phyloP scores from a whole-genome alignment of 1,140 invertebrate species.

The Drosophila ogumai region DNA sequence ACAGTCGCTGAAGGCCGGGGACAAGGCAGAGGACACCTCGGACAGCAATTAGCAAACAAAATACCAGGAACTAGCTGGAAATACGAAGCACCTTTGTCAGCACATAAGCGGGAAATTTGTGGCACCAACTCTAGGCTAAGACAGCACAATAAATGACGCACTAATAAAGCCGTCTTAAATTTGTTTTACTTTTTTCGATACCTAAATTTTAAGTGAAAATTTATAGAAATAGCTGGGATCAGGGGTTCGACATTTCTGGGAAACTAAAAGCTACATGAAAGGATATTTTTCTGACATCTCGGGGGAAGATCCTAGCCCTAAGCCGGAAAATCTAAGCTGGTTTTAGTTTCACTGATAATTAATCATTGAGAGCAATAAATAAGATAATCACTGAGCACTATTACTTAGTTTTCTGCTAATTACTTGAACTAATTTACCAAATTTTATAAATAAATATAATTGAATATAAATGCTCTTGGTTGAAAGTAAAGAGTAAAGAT shows the following conservation, averaged over 20 bases:
- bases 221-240: no score
- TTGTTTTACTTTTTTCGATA: background rate
- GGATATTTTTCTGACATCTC: constrained; percentile 3
- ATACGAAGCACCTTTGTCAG: background rate
- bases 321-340: background rate
- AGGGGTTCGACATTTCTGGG: no score
- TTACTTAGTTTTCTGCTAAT: no score
- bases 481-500: background rate
- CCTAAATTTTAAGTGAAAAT: background rate
- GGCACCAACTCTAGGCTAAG: constrained; percentile 4
- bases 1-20: background rate
- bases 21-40: background rate
- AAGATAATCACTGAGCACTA: background rate
- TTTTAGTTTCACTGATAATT: background rate
- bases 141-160: background rate
- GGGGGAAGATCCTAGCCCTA: background rate
- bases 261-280: no score
- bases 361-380: constrained; percentile 15
- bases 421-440: background rate
- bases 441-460: background rate
- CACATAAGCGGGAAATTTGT: background rate
- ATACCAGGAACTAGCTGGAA: background rate
- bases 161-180: background rate
- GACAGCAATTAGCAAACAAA: background rate
- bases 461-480: no score